Percentiles rank a stretch among this genome's conserved stretches.
These are phyloP conservation scores for Hippocampus guttulatus DNA, from an alignment of 2,113 vertebrate species.

Conservation along the genomic window DNA sequence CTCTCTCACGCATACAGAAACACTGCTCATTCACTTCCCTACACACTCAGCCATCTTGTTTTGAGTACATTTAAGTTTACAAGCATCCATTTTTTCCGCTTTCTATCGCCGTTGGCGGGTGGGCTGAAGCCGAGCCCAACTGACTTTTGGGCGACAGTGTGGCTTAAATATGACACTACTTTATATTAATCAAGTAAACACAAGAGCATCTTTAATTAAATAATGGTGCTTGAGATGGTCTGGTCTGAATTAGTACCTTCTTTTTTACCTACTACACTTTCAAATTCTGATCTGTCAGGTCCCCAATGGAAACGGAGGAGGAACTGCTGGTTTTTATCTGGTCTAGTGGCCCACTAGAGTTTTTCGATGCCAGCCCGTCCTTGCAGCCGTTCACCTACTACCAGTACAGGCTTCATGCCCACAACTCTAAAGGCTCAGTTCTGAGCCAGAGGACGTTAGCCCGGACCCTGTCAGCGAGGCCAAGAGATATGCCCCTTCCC, in stretches of 20 bases:
- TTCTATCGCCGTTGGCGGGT: not conserved
- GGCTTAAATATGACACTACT: too few relatives aligned
- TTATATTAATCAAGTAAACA: not conserved
- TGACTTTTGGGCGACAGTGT: too few relatives aligned
- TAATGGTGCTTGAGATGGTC: not conserved
- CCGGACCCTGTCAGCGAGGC: conserved; percentile 77
- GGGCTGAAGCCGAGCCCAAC: too few relatives aligned
- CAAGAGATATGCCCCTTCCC: conserved; percentile 73
- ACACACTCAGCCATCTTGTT: not conserved
- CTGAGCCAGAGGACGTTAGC: conserved; percentile 77
- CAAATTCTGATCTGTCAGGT: conserved; percentile 59
- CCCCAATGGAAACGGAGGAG: conserved; percentile 69
- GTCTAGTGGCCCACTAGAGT: conserved; percentile 78
- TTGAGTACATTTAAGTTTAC: conserved; percentile 51
- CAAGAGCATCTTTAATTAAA: not conserved
- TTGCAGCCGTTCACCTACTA: conserved; percentile 79
- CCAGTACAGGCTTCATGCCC: conserved; percentile 77
- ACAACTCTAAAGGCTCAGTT: conserved; percentile 77
- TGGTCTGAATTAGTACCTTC: not conserved
- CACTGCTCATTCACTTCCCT: conserved; percentile 31
- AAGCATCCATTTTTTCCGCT: conserved; percentile 18
- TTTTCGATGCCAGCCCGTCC: conserved; percentile 73
- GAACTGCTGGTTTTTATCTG: conserved; percentile 81
- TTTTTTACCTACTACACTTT: not conserved
- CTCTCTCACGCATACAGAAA: conserved; percentile 34